A percentile compares a stretch with the other conserved stretches of the same genome.
Evolutionary conservation across 2,113 vertebrate species (phyloP).

Genomic region (human (Homo sapiens)): GRCh38 chr20:6727501-6728000

Average conservation of each 20-base stretch:
- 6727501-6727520: neutral
- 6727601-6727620: neutral
- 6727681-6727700: neutral
- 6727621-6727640: neutral
- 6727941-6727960: neutral
- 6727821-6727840: neutral
- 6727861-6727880: neutral
- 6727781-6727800: neutral
- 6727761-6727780: neutral
- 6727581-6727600: neutral
- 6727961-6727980: neutral
- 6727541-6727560: neutral
- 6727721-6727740: neutral
- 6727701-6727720: neutral
- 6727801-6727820: neutral
- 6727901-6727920: neutral
- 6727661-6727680: neutral
- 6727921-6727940: neutral
- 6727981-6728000: neutral
- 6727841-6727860: neutral
- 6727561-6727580: neutral
- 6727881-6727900: neutral
- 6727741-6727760: neutral
- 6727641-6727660: neutral
- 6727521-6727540: neutral